Evolutionary conservation across 2,113 vertebrate genomes (phyloP), one percentile per base, ranked within the genome.

Genomic region (Sylvia atricapilla): DNA sequence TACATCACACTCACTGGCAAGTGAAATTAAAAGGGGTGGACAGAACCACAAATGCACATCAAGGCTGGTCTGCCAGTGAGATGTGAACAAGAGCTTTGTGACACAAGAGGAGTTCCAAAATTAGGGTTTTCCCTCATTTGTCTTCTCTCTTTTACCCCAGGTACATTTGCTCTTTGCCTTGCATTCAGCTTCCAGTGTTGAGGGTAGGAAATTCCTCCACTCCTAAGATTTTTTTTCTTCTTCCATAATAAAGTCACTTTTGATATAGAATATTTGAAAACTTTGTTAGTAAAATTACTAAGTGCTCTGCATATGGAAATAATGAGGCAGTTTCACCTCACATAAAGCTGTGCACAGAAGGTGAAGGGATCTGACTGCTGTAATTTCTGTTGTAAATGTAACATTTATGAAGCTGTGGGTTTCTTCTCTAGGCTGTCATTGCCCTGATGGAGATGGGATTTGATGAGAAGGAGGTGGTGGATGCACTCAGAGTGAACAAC

Each of bases 361-460:
- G 56, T 62, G 64, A 44, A 58, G 75, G 64, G 35, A 22, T 75
- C 2, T 7, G 15, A 44, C 53, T 86, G 35, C 64, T 88, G 22
- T 89, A 30, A 12, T 75, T 74, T 49, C 27, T 44, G 25, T 18
- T 46, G 21, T 15, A 21, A 68, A 22, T 46, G 1, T 7, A 12
- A 19, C 20, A 0, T 24, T 46, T 27, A 84, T 82, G 24, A 50
- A 90, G 8, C 46, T 67, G 24, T 90, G 76, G 23, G 15, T 24
- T 88, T 89, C 60, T 89, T 39, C 30, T 75, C 7, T 39, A 99
- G 99, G 99, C 99, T 22, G 99, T 99, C 92, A 97, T 99, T 67
- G 99, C 99, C 43, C 97, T 99, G 94, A 99, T 99, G 99, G 99
- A 99, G 96, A 99, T 99, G 99, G 99, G 99, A 15, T 99, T 99